Percentiles rank a stretch among this genome's conserved stretches.
phyloP scores from a whole-genome alignment of 2,888 invertebrate genomes.

The Bombylius discolor region DNA sequence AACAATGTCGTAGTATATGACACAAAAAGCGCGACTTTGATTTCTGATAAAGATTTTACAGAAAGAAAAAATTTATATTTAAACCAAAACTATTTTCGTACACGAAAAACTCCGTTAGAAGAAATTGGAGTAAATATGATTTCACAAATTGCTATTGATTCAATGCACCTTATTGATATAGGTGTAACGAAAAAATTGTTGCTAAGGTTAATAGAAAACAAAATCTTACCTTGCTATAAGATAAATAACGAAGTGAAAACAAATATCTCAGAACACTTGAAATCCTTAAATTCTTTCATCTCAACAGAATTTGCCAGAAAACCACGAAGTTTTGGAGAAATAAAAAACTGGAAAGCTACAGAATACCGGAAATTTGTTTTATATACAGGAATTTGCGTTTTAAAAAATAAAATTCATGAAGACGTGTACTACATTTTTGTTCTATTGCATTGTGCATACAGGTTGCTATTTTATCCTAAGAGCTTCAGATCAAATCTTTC shows the following conservation, averaged over 20 bases:
- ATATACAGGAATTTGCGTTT: conserved; percentile 11
- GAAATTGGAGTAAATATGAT: not conserved
- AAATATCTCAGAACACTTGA: not conserved
- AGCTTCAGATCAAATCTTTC: not conserved
- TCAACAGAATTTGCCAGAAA: conserved; percentile 11
- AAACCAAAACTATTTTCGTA: not conserved
- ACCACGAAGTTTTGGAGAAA: conserved; percentile 2
- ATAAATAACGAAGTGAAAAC: not conserved
- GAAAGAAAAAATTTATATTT: not conserved
- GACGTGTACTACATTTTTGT: conserved; percentile 7
- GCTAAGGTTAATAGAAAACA: conserved; percentile 3
- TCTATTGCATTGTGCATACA: conserved; percentile 2
- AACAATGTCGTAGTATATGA: not conserved
- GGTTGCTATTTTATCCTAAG: not conserved
- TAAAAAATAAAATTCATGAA: conserved; percentile 13
- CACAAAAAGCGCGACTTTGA: not conserved
- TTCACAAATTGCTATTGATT: conserved; percentile 7
- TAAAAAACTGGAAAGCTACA: no score
- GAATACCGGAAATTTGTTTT: conserved; percentile 6
- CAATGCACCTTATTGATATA: conserved; percentile 19
- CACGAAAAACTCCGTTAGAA: not conserved
- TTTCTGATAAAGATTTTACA: conserved; percentile 1
- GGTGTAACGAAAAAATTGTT: conserved; percentile 13
- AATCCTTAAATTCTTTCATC: conserved; percentile 7
- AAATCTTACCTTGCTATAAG: not conserved